These are phyloP conservation scores for Anthonomus grandis DNA, from an alignment of 1,140 invertebrate genomes.

Conservation along the genomic window DNA sequence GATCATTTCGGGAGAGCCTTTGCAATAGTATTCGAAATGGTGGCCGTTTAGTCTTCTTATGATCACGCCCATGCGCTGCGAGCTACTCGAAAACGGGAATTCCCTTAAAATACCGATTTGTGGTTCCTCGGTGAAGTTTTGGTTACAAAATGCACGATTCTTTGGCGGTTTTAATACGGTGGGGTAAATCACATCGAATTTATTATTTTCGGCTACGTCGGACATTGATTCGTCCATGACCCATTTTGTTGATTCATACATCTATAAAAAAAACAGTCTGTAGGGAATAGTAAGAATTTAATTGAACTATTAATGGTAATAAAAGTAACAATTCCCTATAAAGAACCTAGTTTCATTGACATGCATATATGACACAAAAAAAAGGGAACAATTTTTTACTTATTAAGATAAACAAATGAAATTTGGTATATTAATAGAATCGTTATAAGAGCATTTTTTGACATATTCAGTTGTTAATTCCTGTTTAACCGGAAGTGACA, in stretches of 20 bases:
- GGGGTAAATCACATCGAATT: conserved; percentile 75
- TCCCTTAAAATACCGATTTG: conserved; percentile 78
- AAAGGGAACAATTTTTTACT: too few species aligned
- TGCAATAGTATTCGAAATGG: conserved; percentile 78
- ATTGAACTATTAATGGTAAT: too few species aligned
- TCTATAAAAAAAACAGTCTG: conserved; percentile 58
- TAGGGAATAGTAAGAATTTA: neutral
- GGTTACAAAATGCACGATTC: conserved; percentile 21
- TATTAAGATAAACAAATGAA: too few species aligned
- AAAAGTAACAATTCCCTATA: too few species aligned
- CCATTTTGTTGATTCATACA: conserved; percentile 76
- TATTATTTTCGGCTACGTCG: conserved; percentile 61
- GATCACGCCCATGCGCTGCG: conserved; percentile 91
- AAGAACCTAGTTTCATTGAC: too few species aligned
- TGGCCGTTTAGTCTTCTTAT: conserved; percentile 65
- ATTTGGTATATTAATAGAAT: too few species aligned
- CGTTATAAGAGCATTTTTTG: too few species aligned
- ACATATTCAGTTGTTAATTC: too few species aligned
- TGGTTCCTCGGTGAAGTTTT: conserved; percentile 33
- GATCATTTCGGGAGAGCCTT: conserved; percentile 94
- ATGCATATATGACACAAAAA: too few species aligned
- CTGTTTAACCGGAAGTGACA: too few species aligned
- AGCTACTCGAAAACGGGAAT: conserved; percentile 87
- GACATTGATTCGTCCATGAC: conserved; percentile 71
- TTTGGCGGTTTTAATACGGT: conserved; percentile 70